Evolutionary conservation across 2,797 vertebrate genomes (phyloP).

Genomic region (Lagorchestes hirsutus): DNA sequence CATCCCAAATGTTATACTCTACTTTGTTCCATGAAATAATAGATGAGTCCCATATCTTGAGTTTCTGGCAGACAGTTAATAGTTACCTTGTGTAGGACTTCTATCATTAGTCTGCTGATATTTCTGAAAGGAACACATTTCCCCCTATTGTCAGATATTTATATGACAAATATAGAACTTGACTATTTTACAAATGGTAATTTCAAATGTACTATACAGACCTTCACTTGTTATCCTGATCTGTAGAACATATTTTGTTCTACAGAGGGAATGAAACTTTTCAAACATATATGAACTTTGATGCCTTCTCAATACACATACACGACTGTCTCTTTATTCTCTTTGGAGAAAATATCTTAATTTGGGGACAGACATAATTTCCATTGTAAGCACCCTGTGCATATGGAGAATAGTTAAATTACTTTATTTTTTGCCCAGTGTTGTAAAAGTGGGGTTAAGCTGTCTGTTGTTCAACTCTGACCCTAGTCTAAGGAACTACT

Average conservation of each 20-base stretch:
- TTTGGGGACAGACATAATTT: constrained; percentile 38
- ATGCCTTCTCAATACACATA: background rate
- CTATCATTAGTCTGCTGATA: background rate
- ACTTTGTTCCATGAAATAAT: constrained; percentile 23
- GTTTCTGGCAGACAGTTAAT: background rate
- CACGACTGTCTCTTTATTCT: background rate
- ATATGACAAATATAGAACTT: constrained; percentile 8
- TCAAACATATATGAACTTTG: background rate
- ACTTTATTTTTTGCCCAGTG: constrained; percentile 1
- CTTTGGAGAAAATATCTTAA: constrained; percentile 33
- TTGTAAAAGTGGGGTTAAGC: constrained; percentile 16
- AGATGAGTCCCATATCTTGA: background rate
- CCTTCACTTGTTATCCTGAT: background rate
- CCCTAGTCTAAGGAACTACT: background rate
- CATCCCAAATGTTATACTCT: constrained; percentile 4
- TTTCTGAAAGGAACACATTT: constrained; percentile 30
- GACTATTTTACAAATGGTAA: background rate
- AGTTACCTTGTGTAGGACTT: background rate
- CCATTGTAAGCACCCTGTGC: constrained; percentile 54
- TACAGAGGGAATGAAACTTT: too few species aligned
- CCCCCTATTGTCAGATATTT: constrained; percentile 18
- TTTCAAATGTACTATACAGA: background rate
- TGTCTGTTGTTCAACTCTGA: constrained; percentile 19
- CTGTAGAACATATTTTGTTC: background rate
- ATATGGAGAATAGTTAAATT: constrained; percentile 6